phyloP scores from a whole-genome alignment of 2,113 vertebrate species.

The Ptychochromis oligacanthus region DNA sequence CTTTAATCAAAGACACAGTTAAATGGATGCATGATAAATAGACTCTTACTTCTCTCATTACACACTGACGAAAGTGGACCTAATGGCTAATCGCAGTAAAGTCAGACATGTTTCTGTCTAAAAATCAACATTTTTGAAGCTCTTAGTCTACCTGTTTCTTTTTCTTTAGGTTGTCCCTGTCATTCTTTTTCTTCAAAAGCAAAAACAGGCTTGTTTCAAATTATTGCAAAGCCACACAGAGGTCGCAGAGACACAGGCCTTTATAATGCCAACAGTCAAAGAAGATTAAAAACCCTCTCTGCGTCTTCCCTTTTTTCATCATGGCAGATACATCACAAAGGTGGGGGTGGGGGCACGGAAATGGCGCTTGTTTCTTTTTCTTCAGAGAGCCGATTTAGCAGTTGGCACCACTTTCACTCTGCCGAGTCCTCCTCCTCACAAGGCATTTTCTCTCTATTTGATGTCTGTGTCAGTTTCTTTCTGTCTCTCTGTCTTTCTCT shows the following conservation, averaged over 20 bases:
- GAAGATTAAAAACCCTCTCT: slow-evolving; percentile 72
- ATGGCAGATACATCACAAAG: slow-evolving; percentile 72
- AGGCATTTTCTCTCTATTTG: slow-evolving; percentile 66
- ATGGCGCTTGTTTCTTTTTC: slow-evolving; percentile 51
- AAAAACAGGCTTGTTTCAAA: slow-evolving; percentile 42
- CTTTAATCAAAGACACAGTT: slow-evolving; percentile 57
- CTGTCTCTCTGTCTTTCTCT: slow-evolving; percentile 72
- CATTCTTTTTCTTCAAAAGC: slow-evolving; percentile 16
- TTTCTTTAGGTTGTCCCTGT: not conserved
- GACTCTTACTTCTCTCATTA: slow-evolving; percentile 33
- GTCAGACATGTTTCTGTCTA: not conserved
- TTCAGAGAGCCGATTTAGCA: slow-evolving; percentile 65
- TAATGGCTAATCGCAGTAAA: slow-evolving; percentile 5
- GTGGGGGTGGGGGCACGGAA: slow-evolving; percentile 43
- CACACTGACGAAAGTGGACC: slow-evolving; percentile 22
- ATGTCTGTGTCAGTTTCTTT: slow-evolving; percentile 76
- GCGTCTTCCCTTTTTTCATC: slow-evolving; percentile 55
- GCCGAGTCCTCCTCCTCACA: slow-evolving; percentile 62
- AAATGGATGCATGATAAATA: slow-evolving; percentile 52
- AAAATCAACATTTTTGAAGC: not conserved
- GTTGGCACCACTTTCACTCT: slow-evolving; percentile 66
- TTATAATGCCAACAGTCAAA: slow-evolving; percentile 54
- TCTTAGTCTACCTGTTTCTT: not conserved
- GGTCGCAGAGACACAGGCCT: slow-evolving; percentile 48
- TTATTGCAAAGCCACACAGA: slow-evolving; percentile 58